Base-by-base conservation (phyloP, 2,797 vertebrate species). In the Chlorospingus flavigularis region DNA sequence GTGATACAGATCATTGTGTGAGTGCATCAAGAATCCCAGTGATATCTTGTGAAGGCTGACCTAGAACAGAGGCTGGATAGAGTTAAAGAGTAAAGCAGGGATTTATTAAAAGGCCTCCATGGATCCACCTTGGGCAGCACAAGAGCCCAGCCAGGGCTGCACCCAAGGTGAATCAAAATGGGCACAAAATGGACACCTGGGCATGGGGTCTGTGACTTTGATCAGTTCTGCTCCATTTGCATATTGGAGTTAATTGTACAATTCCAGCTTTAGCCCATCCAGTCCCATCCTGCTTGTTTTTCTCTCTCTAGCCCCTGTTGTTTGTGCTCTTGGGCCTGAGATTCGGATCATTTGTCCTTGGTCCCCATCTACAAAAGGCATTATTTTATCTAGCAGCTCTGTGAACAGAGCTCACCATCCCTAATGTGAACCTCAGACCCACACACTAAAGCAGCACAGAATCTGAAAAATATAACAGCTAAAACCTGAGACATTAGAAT, bases 391-490 rank as follows among this genome's bases (percentile, higher is more conserved):
- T 55, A n/a, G n/a, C 54, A 33, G n/a, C n/a, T 33, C 54, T 55
- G n/a, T 33, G 55, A 10, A 35, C 2, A 55, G 54, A 35, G 23
- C 55, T 57, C 33, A 25, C 1, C 23, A 25, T 57, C 7, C 55
- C 55, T 17, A 0, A 35, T 25, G 0, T 57, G 33, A 17, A 26
- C 14, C 55, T 0, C 33, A 58, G 55, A 18, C 16, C 33, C 24
- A 37, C 55, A 18, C 33, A 58, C 33, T 18, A 9, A 37, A 37
- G 57, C 57, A 58, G 17, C 35, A 25, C 55, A 25, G 33, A 35
- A 25, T 6, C 0, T 35, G 55, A n/a, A 17, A 57, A 57, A 57
- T 57, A 25, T 1, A 57, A 35, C 35, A 35, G 23, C 24, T 0
- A 7, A 58, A 37, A 37, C 33, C 11, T 58, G 57, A 60, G 57